Base-by-base conservation (phyloP, 2,113 vertebrate genomes). In the Misgurnus anguillicaudatus region DNA sequence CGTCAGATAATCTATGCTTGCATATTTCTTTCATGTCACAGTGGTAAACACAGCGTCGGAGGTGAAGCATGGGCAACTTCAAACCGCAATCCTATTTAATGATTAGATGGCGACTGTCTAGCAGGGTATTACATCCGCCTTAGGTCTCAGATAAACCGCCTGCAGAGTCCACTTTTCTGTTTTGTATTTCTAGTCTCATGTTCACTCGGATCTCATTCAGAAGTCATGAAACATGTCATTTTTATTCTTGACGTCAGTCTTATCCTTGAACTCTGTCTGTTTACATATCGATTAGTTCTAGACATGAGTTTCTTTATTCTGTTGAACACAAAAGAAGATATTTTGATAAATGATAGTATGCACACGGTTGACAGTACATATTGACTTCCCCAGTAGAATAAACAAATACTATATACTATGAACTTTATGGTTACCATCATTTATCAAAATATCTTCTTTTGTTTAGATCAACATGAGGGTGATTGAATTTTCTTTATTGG, bases 1-100 rank as follows among this genome's bases (percentile, higher is more conserved):
- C 45, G 58, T 62, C 70, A 81, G 11, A 72, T 73, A 80, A 80
- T 73, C 31, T 21, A 77, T 72, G 63, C 14, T 5, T 39, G 63
- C 16, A 72, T 58, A 72, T 66, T 80, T 73, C 36, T 60, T 55
- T 66, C 42, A 61, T 21, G n/a, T 21, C 69, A 31, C 67, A 60
- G 55, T 31, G 55, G 58, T 75, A 62, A 75, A 75, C 51, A 61
- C 17, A 8, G n/a, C 57, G 47, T 74, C 21, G 38, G 60, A 19
- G 17, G 31, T 64, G 61, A 76, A 53, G 61, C 47, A 76, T 53
- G 45, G 21, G 13, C 24, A 21, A 76, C 53, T 76, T 31, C 45
- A 38, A 62, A 36, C 39, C 14, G 5, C 72, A 74, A n/a, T 36
- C 72, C 61, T 51, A 61, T 53, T 63, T 76, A 76, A 76, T 64